phyloP scores from a whole-genome alignment of 1,140 invertebrate species.

The Acromyrmex heyeri region DNA sequence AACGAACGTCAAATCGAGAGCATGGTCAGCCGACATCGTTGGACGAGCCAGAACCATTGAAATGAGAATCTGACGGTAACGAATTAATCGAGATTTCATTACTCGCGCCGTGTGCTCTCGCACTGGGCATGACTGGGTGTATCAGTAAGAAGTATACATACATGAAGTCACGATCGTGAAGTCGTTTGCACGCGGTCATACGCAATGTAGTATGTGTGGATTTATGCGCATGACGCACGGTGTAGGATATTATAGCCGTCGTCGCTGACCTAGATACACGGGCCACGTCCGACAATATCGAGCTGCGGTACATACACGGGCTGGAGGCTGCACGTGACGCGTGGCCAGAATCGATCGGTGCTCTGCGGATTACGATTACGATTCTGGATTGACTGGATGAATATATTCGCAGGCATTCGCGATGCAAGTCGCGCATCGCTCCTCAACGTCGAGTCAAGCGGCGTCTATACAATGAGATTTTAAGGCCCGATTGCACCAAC shows the following conservation, averaged over 20 bases:
- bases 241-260: constrained; percentile 11
- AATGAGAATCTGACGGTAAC: not conserved
- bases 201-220: constrained; percentile 12
- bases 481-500: too few relatives aligned
- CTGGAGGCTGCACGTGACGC: constrained; percentile 47
- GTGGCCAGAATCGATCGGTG: constrained; percentile 26
- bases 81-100: constrained; percentile 58
- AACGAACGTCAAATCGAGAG: constrained; percentile 47
- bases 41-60: constrained; percentile 21
- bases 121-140: not conserved
- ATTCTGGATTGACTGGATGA: constrained; percentile 1
- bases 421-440: not conserved
- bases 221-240: constrained; percentile 29
- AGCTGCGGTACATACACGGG: constrained; percentile 8
- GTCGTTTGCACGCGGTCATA: constrained; percentile 38
- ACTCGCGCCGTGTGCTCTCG: not conserved
- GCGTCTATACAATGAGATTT: too few relatives aligned
- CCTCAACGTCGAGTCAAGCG: too few relatives aligned
- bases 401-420: not conserved
- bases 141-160: not conserved
- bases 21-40: constrained; percentile 6
- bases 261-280: constrained; percentile 47
- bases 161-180: not conserved
- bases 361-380: constrained; percentile 35
- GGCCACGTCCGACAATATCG: constrained; percentile 37